These are phyloP conservation scores for Plemyria rubiginata DNA, from an alignment of 2,888 invertebrate species.

Conservation along the genomic window DNA sequence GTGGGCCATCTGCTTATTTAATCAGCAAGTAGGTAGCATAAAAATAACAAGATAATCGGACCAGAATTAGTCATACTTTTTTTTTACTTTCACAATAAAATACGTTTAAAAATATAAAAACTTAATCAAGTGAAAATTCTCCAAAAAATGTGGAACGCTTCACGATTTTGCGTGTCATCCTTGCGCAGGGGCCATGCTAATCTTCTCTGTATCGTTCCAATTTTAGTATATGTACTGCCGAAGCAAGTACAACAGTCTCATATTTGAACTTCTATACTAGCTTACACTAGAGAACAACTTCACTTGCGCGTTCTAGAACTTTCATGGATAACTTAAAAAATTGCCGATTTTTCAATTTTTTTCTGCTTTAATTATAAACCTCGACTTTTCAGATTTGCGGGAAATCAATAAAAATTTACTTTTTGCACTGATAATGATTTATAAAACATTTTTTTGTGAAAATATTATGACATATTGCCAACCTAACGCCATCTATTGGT, in stretches of 20 bases:
- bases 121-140: not conserved
- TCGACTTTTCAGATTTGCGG: not conserved
- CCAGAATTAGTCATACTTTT: too few species aligned
- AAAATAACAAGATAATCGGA: too few species aligned
- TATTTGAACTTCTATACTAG: not conserved
- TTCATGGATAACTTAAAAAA: not conserved
- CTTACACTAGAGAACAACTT: not conserved
- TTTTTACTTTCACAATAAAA: too few species aligned
- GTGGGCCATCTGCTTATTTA: too few species aligned
- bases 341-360: not conserved
- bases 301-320: conserved; percentile 1
- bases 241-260: not conserved
- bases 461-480: not conserved
- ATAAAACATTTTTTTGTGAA: not conserved
- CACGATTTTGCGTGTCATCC: conserved; percentile 8
- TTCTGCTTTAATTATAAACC: not conserved
- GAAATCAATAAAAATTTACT: not conserved
- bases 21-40: too few species aligned
- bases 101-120: not conserved
- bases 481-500: not conserved
- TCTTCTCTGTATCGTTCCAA: conserved; percentile 8
- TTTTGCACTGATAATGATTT: not conserved
- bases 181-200: conserved; percentile 8
- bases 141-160: conserved; percentile 8
- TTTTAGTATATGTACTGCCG: conserved; percentile 6